These are phyloP conservation scores for Antennarius striatus DNA, from an alignment of 2,113 vertebrate genomes.

Conservation along the genomic window DNA sequence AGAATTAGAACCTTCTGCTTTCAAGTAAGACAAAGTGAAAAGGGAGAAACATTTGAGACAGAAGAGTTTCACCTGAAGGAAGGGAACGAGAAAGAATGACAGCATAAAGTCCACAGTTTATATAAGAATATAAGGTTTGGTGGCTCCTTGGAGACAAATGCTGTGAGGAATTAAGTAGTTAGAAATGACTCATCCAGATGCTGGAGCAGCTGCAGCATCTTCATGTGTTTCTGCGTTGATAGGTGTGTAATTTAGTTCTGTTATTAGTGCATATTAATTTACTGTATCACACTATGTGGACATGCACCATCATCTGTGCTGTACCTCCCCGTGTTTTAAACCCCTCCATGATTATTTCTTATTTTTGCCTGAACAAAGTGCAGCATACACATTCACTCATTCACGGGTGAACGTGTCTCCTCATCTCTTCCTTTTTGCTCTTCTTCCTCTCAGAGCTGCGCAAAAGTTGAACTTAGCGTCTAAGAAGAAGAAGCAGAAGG, in stretches of 20 bases:
- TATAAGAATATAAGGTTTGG: constrained; percentile 26
- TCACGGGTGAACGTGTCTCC: not conserved
- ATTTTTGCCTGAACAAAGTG: not conserved
- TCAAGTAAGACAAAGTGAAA: not conserved
- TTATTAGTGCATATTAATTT: constrained; percentile 50
- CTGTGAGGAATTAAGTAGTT: constrained; percentile 31
- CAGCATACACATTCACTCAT: not conserved
- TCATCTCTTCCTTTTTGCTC: not conserved
- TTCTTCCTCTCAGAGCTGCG: constrained; percentile 85
- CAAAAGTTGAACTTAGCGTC: constrained; percentile 97
- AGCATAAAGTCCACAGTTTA: constrained; percentile 8
- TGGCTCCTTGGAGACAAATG: constrained; percentile 39
- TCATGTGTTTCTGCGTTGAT: constrained; percentile 17
- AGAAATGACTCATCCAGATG: constrained; percentile 61
- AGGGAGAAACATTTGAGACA: constrained; percentile 13
- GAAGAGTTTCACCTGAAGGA: not conserved
- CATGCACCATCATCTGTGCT: constrained; percentile 18
- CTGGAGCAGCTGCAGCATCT: constrained; percentile 50
- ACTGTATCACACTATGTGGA: constrained; percentile 22
- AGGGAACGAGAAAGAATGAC: constrained; percentile 13
- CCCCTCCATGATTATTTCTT: no score
- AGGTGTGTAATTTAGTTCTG: constrained; percentile 23
- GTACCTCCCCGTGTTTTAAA: not conserved
- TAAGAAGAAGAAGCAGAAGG: constrained; percentile 95
- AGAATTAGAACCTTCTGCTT: no score